phyloP scores from a whole-genome alignment of 1,140 invertebrate species.

The Leptinotarsa lineolata region DNA sequence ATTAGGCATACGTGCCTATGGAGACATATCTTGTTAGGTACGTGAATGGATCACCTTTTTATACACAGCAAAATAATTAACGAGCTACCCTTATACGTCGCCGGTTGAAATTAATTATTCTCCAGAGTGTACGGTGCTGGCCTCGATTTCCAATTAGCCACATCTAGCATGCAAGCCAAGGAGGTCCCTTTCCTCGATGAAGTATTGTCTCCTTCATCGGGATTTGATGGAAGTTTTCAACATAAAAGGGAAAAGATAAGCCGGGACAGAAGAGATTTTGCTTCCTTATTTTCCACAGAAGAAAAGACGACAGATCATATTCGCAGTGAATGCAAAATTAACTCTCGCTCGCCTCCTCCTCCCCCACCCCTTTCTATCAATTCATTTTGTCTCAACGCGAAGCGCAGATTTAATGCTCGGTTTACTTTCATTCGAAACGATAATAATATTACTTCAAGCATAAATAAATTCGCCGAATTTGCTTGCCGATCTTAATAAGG shows the following conservation, averaged over 20 bases:
- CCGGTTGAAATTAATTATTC: conserved; percentile 25
- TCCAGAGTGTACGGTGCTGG: conserved; percentile 19
- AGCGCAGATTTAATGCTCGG: conserved; percentile 47
- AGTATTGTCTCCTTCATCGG: conserved; percentile 46
- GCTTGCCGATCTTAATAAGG: conserved; percentile 41
- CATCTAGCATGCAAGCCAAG: conserved; percentile 31
- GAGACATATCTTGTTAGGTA: not conserved
- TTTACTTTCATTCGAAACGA: conserved; percentile 48
- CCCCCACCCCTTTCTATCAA: conserved; percentile 38
- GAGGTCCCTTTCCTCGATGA: conserved; percentile 39
- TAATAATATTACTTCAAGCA: conserved; percentile 49
- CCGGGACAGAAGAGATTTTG: conserved; percentile 34
- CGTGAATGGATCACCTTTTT: conserved; percentile 11
- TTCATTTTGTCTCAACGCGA: conserved; percentile 47
- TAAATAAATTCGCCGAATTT: conserved; percentile 46
- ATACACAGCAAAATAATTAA: conserved; percentile 1
- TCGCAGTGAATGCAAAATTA: conserved; percentile 49
- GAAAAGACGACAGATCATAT: conserved; percentile 49
- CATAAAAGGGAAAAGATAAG: conserved; percentile 48
- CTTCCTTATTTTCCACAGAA: conserved; percentile 42
- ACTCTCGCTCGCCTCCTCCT: conserved; percentile 37
- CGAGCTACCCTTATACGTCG: conserved; percentile 15
- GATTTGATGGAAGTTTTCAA: conserved; percentile 42
- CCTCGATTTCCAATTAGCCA: conserved; percentile 45
- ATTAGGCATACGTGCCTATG: not conserved